These are phyloP conservation scores for Enteromius treurensis DNA, from an alignment of 2,797 vertebrate species.

Conservation along the genomic window DNA sequence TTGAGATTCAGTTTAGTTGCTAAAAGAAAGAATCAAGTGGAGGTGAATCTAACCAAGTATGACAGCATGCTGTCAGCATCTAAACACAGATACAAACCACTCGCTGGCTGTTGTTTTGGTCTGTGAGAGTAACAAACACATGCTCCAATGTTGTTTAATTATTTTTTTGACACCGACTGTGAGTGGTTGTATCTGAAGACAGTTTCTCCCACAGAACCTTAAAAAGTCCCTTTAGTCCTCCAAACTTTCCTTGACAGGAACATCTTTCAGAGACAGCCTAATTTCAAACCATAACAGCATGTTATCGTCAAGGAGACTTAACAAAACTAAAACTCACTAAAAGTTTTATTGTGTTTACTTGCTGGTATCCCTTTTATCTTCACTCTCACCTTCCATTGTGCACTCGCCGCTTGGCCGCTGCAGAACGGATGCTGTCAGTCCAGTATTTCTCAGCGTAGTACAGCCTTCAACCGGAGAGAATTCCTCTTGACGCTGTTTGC, in stretches of 20 bases:
- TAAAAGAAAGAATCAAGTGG: conserved; percentile 28
- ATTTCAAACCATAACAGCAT: conserved; percentile 14
- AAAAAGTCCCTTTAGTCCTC: neutral
- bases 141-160: neutral
- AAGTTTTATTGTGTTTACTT: conserved; percentile 37
- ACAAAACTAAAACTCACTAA: neutral
- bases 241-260: conserved; percentile 30
- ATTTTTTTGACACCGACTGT: conserved; percentile 1
- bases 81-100: neutral
- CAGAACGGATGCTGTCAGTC: conserved; percentile 30
- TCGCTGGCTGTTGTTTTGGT: neutral
- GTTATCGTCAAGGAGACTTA: conserved; percentile 13
- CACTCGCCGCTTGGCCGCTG: neutral
- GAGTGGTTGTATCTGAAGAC: neutral
- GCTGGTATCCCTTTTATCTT: conserved; percentile 13
- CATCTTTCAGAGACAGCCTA: neutral
- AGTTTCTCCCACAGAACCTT: neutral
- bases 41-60: neutral
- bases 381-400: conserved; percentile 8
- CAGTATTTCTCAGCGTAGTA: conserved; percentile 4
- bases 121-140: neutral
- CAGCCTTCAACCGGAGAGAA: conserved; percentile 38
- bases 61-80: neutral
- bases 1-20: conserved; percentile 45
- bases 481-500: conserved; percentile 3